These are phyloP conservation scores for Ibycter americanus DNA, from an alignment of 2,797 vertebrate species.

Conservation along the genomic window DNA sequence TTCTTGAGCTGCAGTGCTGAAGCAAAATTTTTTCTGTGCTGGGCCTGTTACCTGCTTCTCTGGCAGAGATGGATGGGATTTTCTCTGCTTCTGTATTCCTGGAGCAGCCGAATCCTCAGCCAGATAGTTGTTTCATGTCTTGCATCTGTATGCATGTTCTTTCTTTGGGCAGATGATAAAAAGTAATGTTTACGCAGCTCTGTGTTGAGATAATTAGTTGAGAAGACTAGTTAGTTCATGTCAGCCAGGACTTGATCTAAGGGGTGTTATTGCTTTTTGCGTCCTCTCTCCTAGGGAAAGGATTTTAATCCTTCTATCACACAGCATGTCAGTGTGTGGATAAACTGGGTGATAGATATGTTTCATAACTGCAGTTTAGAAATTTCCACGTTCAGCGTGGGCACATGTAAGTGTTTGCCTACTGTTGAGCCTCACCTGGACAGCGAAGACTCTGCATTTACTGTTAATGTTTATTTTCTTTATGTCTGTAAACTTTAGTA, in stretches of 20 bases:
- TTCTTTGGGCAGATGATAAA: background rate
- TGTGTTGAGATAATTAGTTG: background rate
- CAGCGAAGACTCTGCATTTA: background rate
- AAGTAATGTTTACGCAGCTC: background rate
- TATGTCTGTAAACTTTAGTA: background rate
- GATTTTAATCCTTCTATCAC: background rate
- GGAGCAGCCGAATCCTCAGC: background rate
- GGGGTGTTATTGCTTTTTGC: background rate
- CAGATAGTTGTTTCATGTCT: accelerated
- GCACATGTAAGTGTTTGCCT: accelerated
- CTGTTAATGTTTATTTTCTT: background rate
- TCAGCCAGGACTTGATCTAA: background rate
- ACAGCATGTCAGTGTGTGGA: background rate
- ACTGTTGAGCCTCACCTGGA: background rate
- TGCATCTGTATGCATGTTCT: background rate
- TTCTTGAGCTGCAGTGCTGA: background rate
- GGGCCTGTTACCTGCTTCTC: background rate
- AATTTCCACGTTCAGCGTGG: background rate
- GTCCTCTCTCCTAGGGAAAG: background rate
- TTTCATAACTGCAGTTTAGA: background rate
- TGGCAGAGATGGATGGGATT: background rate
- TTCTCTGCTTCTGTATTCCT: accelerated
- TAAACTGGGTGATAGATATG: background rate
- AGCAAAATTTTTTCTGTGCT: background rate
- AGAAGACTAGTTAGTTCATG: background rate